Evolutionary conservation across 2,113 vertebrate species (phyloP).

Genomic region (Columba livia): DNA sequence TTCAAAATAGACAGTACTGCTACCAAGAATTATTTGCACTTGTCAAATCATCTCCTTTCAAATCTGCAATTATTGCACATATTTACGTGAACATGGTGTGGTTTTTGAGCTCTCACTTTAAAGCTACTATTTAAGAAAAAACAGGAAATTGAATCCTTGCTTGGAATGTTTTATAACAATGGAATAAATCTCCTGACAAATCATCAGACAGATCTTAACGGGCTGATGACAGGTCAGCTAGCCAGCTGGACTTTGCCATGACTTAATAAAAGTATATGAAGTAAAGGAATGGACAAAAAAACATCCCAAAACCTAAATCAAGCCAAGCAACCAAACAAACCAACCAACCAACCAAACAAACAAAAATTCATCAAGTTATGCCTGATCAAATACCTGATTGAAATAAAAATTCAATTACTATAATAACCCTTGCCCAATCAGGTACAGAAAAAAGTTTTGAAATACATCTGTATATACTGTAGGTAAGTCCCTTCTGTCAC

Average conservation of each 20-base stretch:
- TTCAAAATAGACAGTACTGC: neutral
- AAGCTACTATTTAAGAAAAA: neutral
- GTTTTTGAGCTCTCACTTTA: neutral
- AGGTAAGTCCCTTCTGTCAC: neutral
- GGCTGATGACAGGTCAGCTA: neutral
- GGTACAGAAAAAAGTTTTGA: neutral
- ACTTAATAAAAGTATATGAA: neutral
- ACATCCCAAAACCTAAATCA: neutral
- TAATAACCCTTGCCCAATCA: neutral
- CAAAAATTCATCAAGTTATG: neutral
- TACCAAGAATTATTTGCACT: neutral
- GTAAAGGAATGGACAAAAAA: neutral
- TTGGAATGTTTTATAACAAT: neutral
- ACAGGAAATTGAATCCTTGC: neutral
- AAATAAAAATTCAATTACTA: neutral
- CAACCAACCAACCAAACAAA: neutral
- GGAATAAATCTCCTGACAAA: neutral
- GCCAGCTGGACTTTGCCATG: neutral
- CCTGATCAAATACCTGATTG: neutral
- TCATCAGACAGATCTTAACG: neutral
- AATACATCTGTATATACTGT: neutral
- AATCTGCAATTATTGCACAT: neutral
- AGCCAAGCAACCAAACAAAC: neutral
- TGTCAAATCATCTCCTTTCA: neutral
- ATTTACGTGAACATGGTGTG: neutral